Conservation (phyloP, 2,888 invertebrate genomes). For the Metacarcinus magister region DNA sequence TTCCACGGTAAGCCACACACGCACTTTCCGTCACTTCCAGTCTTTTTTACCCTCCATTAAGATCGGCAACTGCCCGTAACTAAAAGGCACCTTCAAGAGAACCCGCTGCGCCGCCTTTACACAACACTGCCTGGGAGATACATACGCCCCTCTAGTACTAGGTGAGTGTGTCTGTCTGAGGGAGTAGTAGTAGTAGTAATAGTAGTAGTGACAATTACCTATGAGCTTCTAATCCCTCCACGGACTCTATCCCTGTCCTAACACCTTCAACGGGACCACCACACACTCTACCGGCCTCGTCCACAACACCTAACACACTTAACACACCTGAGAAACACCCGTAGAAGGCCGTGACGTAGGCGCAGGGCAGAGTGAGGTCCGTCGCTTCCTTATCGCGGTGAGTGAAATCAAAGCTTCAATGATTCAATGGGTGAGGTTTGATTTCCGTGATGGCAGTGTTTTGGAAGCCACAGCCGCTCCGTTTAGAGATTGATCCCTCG, state of each 20-base stretch:
- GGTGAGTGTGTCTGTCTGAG: background rate
- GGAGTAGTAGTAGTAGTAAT: background rate
- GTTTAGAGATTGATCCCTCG: background rate
- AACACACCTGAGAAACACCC: too few species aligned
- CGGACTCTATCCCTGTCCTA: too few species aligned
- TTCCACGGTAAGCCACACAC: background rate
- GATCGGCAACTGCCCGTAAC: background rate
- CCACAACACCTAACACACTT: background rate
- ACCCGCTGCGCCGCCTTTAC: background rate
- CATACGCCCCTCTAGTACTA: background rate
- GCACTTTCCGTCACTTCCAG: constrained; percentile 33
- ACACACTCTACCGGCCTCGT: background rate
- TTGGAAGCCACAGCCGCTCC: background rate
- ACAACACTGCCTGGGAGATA: background rate
- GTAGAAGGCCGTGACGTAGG: too few species aligned
- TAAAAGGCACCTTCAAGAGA: background rate
- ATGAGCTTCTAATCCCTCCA: background rate
- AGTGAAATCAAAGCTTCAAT: background rate
- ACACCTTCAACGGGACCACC: too few species aligned
- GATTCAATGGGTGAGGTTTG: background rate
- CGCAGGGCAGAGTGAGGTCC: background rate
- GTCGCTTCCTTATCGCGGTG: background rate
- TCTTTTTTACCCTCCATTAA: background rate
- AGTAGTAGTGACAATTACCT: background rate
- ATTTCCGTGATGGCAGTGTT: background rate